Conservation (phyloP, 35 echinoderm and acorn worm genomes). For the Heliocidaris tuberculata region DNA sequence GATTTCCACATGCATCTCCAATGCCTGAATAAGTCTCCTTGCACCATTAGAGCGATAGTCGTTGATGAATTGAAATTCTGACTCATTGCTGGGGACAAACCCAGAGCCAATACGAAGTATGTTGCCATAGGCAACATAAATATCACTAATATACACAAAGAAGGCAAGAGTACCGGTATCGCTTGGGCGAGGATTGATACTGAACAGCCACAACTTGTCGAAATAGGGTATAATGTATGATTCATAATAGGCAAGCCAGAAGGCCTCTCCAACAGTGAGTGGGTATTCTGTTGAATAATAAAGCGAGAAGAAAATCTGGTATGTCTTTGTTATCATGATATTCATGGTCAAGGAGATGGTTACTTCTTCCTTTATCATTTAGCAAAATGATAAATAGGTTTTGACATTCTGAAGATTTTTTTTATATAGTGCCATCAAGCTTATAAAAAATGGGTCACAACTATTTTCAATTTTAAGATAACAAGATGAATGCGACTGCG, state of each 20-base stretch:
- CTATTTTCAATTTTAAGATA: no score
- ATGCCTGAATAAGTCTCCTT: background rate
- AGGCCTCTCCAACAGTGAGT: background rate
- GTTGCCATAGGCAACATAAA: background rate
- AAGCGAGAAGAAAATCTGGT: no score
- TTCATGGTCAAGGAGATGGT: no score
- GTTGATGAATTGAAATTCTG: background rate
- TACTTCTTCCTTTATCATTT: no score
- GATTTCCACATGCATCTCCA: background rate
- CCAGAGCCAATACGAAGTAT: slow-evolving; percentile 2
- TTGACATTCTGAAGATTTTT: no score
- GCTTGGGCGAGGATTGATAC: background rate
- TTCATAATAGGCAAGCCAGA: background rate
- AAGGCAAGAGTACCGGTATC: background rate
- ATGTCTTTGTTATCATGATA: no score
- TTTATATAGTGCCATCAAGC: no score
- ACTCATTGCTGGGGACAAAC: background rate
- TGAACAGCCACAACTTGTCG: background rate
- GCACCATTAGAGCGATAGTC: background rate
- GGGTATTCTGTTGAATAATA: background rate
- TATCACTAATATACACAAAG: background rate
- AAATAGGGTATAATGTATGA: background rate
- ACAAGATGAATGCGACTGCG: no score
- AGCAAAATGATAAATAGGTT: no score
- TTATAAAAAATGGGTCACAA: no score